Base-by-base conservation (phyloP, 2,113 vertebrate species). In the human region DNA sequence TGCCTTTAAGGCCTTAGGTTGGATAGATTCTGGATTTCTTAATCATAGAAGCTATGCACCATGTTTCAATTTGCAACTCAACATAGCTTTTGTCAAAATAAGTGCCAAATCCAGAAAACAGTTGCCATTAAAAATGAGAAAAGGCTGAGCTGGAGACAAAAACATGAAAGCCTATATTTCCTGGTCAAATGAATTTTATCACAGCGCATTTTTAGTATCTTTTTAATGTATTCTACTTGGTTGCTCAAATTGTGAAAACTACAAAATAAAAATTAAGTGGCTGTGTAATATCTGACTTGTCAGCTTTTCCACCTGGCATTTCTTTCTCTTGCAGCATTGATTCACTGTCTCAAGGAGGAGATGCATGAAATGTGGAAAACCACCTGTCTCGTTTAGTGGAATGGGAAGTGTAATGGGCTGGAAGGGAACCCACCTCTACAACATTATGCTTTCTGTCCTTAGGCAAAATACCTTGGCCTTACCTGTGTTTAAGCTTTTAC, bases 21-120 rank as follows among this genome's bases (percentile, higher is more conserved):
- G 73, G 97, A 94, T 9, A 30, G 98, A 97, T 97, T 98, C 96
- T 90, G 88, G 98, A 98, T 98, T 98, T 97, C 90, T 98, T 98
- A 97, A 98, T 97, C 95, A 93, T 68, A 96, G 93, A 73, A 97
- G 89, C 95, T 98, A 95, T 93, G 86, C 48, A 95, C 86, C 81
- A 82, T 76, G 84, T 95, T 97, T 97, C 97, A 96, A 98, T 98
- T 97, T 98, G 94, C 10, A 72, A 93, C 94, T 97, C 97, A 98
- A 94, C 78, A 70, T 66, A 97, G 73, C 38, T 97, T 98, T 97
- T 97, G 93, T 70, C 93, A 96, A 97, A 98, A 90, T 90, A 93
- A 97, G 84, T 48, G 22, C 96, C 87, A 90, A 96, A 97, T 93
- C 97, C 97, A 89, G 84, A 94, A 98, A 98, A 97, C 76, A 72